A percentile compares a stretch with the other conserved stretches of the same genome.
Conservation (phyloP, 2,888 invertebrate genomes). For the Lasioglossum lativentre region DNA sequence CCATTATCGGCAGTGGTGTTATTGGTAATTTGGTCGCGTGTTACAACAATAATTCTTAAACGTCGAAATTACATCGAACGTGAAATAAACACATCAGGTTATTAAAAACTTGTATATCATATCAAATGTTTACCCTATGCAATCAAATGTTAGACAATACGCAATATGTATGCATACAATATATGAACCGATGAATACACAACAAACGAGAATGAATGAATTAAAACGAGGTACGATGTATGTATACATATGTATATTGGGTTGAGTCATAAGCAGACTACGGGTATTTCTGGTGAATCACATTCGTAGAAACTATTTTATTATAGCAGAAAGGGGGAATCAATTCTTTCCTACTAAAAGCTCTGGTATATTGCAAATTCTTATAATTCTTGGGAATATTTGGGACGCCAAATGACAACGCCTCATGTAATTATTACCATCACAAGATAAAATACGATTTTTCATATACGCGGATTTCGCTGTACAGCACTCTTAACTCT, state of each 20-base stretch:
- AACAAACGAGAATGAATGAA: neutral
- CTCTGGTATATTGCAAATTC: neutral
- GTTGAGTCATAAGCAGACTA: slow-evolving; percentile 11
- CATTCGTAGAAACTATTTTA: neutral
- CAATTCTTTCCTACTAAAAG: neutral
- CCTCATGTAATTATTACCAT: too few relatives aligned
- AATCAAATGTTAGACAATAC: neutral
- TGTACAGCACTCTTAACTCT: too few relatives aligned
- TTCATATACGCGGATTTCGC: too few relatives aligned
- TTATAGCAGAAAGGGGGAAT: neutral
- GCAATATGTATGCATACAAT: neutral
- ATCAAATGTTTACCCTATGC: neutral
- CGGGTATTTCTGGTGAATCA: neutral
- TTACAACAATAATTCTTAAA: slow-evolving; percentile 31
- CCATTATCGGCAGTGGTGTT: slow-evolving; percentile 94
- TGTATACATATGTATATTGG: too few relatives aligned
- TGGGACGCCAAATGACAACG: too few relatives aligned
- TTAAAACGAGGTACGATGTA: neutral
- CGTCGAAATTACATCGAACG: slow-evolving; percentile 22
- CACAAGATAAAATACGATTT: too few relatives aligned
- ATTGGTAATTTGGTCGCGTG: slow-evolving; percentile 87
- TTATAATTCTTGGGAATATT: too few relatives aligned
- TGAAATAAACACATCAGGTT: neutral
- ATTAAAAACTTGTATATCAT: neutral
- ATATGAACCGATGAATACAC: neutral